Conservation (phyloP, 2,113 vertebrate species). For the Thermophis baileyi region DNA sequence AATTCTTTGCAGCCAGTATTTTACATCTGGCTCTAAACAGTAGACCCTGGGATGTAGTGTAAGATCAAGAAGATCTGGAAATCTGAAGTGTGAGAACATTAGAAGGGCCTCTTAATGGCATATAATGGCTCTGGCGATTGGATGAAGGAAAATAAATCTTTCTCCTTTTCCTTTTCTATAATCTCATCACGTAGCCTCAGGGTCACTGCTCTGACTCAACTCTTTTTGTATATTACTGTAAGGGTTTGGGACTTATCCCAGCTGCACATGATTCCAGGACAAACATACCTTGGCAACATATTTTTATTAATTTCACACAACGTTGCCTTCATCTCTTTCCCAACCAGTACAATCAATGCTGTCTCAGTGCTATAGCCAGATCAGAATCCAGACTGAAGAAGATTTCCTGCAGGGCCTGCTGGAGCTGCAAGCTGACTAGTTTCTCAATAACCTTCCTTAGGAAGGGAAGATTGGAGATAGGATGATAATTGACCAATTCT, state of each 20-base stretch:
- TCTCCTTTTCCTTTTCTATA: background rate
- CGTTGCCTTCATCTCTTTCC: background rate
- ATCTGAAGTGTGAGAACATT: background rate
- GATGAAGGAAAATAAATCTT: background rate
- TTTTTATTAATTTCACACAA: background rate
- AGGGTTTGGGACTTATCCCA: background rate
- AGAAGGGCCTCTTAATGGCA: background rate
- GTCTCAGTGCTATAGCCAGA: background rate
- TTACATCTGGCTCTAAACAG: background rate
- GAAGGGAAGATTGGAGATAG: background rate
- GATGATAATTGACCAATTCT: background rate
- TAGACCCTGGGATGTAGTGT: background rate
- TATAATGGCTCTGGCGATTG: background rate
- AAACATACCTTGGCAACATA: background rate
- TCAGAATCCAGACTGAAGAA: background rate
- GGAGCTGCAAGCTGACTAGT: background rate
- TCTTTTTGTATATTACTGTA: background rate
- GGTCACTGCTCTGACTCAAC: background rate
- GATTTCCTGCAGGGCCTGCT: background rate
- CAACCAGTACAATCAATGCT: background rate
- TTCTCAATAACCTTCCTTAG: background rate
- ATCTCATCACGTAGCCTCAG: background rate
- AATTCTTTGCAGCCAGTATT: background rate
- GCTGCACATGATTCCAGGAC: background rate
- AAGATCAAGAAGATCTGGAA: background rate